These are phyloP conservation scores for Thymelicus acteon DNA, from an alignment of 2,888 invertebrate genomes.

Conservation along the genomic window DNA sequence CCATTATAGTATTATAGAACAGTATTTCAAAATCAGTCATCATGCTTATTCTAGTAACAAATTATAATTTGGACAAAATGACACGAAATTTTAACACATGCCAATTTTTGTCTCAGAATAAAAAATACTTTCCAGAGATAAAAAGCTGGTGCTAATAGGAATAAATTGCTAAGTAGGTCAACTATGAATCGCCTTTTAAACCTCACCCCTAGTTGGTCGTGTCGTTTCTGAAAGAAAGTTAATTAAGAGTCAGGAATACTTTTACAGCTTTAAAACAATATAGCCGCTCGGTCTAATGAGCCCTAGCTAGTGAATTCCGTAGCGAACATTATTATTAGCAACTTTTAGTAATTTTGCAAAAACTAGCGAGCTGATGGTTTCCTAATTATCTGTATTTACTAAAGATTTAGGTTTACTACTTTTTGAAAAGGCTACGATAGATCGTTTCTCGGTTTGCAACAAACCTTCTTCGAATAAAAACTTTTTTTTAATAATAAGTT, in stretches of 20 bases:
- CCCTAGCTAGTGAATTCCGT: conserved; percentile 12
- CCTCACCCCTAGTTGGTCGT: conserved; percentile 18
- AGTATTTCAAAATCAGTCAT: no score
- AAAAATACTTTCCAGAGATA: background rate
- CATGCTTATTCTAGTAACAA: no score
- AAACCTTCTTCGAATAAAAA: no score
- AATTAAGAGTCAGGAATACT: conserved; percentile 34
- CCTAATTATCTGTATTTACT: no score
- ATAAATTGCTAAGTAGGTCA: conserved; percentile 23
- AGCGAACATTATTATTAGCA: conserved; percentile 14
- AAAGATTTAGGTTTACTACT: no score
- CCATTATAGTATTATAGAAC: no score
- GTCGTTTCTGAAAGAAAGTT: conserved; percentile 33
- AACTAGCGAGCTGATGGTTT: background rate
- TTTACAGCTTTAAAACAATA: conserved; percentile 35
- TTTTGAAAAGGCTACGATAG: no score
- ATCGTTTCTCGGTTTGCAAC: no score
- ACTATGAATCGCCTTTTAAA: conserved; percentile 23
- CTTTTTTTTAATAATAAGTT: no score
- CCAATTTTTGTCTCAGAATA: background rate
- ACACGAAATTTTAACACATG: background rate
- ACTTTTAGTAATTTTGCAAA: background rate
- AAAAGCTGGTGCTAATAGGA: background rate
- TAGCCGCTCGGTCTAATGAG: conserved; percentile 26
- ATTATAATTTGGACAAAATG: no score